Conservation (phyloP, 2,797 vertebrate genomes). For the Gymnothorax reevesii region DNA sequence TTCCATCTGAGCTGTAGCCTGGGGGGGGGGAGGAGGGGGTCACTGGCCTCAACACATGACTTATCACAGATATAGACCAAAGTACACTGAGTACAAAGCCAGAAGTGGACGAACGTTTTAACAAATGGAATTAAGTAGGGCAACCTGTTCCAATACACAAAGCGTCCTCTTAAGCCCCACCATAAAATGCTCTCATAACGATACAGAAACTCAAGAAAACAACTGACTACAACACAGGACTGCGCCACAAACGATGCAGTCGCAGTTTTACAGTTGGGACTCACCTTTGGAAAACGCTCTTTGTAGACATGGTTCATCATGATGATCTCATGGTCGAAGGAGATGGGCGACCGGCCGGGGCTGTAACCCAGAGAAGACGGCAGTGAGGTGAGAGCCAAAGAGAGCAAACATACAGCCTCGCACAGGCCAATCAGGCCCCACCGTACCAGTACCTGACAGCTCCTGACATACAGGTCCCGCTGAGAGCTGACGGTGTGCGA, state of each 20-base stretch:
- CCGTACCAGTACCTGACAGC: neutral
- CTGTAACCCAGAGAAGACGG: conserved; percentile 59
- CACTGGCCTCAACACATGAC: neutral
- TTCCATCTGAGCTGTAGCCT: conserved; percentile 98
- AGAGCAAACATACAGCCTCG: neutral
- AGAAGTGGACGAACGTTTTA: neutral
- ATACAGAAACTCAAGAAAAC: neutral
- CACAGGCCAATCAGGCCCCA: neutral
- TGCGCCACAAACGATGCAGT: too few relatives aligned
- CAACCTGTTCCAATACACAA: neutral
- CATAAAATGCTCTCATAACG: neutral
- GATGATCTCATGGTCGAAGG: conserved; percentile 96
- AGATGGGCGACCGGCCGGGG: conserved; percentile 91
- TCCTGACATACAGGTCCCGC: neutral
- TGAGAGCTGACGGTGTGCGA: neutral
- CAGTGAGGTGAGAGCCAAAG: neutral
- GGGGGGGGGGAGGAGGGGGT: conserved; percentile 39
- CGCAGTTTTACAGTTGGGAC: conserved; percentile 34
- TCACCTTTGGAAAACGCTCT: conserved; percentile 97
- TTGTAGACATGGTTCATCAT: conserved; percentile 99
- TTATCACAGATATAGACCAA: neutral
- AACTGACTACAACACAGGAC: neutral
- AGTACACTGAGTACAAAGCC: neutral
- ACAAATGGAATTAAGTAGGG: neutral
- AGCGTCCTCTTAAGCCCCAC: neutral